A percentile compares a stretch with the other conserved stretches of the same genome.
phyloP scores from a whole-genome alignment of 1,140 invertebrate species.

The Drosophila trapezifrons region DNA sequence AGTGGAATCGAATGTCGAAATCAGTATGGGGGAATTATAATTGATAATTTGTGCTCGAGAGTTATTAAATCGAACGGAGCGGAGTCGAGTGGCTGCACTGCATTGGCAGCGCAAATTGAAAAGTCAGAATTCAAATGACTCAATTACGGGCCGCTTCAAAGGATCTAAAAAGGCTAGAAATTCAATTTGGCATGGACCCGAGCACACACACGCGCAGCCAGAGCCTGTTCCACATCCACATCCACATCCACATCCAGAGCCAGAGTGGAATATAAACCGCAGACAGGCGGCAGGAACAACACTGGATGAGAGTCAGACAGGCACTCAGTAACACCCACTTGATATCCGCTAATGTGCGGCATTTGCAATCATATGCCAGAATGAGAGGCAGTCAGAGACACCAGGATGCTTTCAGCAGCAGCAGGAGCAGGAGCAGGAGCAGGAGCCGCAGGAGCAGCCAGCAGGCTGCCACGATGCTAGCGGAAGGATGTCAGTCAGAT shows the following conservation, averaged over 20 bases:
- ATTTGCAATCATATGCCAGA: constrained; percentile 81
- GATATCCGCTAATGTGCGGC: constrained; percentile 82
- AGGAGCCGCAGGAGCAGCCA: not conserved
- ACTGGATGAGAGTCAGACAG: constrained; percentile 49
- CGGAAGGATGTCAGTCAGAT: constrained; percentile 45
- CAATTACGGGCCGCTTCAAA: constrained; percentile 78
- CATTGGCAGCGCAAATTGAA: constrained; percentile 68
- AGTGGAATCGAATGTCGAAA: constrained; percentile 27
- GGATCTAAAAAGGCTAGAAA: constrained; percentile 82
- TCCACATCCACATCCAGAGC: constrained; percentile 14
- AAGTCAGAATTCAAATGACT: constrained; percentile 81
- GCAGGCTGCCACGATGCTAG: constrained; percentile 19
- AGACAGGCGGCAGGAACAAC: constrained; percentile 41
- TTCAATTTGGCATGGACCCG: constrained; percentile 78
- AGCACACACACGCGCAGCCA: constrained; percentile 29
- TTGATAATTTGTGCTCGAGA: constrained; percentile 69
- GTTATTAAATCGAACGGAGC: constrained; percentile 64
- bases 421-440: constrained; percentile 5
- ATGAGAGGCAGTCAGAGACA: constrained; percentile 46
- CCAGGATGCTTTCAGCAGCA: constrained; percentile 46
- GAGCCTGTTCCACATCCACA: too few relatives aligned
- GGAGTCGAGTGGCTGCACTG: constrained; percentile 27
- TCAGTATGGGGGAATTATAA: constrained; percentile 38
- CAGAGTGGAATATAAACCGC: constrained; percentile 55
- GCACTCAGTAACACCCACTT: constrained; percentile 80